Evolutionary conservation across 2,797 vertebrate species (phyloP).

Genomic region (Apogon talboti): DNA sequence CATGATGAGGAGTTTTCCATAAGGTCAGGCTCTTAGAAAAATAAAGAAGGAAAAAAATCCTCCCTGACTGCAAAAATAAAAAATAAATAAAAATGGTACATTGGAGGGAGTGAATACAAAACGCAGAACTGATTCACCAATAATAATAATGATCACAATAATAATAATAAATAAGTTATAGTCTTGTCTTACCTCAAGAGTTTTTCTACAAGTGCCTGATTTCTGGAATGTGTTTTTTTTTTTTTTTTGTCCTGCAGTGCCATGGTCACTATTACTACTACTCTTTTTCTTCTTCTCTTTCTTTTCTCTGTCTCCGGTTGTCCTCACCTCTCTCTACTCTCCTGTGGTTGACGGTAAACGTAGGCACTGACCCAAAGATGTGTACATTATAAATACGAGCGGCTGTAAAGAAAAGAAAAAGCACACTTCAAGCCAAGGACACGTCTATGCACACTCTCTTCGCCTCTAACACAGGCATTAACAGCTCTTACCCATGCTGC

Average conservation of each 20-base stretch:
- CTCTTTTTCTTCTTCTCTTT: constrained; percentile 41
- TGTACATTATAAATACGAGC: constrained; percentile 54
- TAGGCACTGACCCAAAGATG: constrained; percentile 73
- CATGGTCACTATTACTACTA: constrained; percentile 49
- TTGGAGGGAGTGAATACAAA: constrained; percentile 45
- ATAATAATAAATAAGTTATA: constrained; percentile 21
- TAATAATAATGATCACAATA: constrained; percentile 7
- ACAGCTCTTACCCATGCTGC: constrained; percentile 61
- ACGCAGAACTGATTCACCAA: constrained; percentile 17
- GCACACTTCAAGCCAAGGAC: constrained; percentile 77
- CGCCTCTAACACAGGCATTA: constrained; percentile 55
- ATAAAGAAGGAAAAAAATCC: constrained; percentile 31
- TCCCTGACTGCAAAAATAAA: constrained; percentile 38
- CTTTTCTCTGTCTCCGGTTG: constrained; percentile 48
- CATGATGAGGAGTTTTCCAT: constrained; percentile 41
- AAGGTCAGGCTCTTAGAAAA: constrained; percentile 40
- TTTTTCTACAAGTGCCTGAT: constrained; percentile 82
- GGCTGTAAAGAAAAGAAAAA: constrained; percentile 42
- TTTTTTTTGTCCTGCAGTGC: constrained; percentile 72
- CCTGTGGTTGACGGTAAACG: constrained; percentile 45
- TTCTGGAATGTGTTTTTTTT: constrained; percentile 73
- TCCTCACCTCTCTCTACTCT: constrained; percentile 39
- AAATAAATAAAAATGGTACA: constrained; percentile 65
- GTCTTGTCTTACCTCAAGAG: constrained; percentile 78
- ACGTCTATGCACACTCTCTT: constrained; percentile 77